Base-by-base conservation (phyloP, 2,113 vertebrate species). In the Nibea coibor region DNA sequence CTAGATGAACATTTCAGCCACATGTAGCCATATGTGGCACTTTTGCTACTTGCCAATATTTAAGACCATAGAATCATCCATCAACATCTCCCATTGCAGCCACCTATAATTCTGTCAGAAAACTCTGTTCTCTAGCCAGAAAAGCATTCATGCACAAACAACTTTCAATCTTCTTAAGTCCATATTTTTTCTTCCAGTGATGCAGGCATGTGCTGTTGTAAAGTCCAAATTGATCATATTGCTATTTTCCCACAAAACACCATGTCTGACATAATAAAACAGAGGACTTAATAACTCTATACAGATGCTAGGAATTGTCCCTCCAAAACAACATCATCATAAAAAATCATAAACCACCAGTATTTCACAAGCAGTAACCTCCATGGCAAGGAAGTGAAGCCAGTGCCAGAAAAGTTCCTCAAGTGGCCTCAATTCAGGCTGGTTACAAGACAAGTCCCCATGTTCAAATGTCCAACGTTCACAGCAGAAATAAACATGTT, bases 271-370 rank as follows among this genome's bases (percentile, higher is more conserved):
- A 66, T 35, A 42, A 66, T 14, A 14, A 35, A 79, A 64, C 42
- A 28, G 12, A 39, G 4, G 17, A 59, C 28, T 59, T 53, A 59
- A 80, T 51, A 28, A 11, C 28, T 58, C 42, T 50, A n/a, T 31
- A 66, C 77, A 65, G 24, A 45, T 78, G n/a, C 14, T 42, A 31
- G 43, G 61, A 57, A 57, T 71, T 43, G 19, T 64, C 48, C 42
- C 19, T 69, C 26, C 4, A 26, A 53, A 59, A 2, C 26, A 31
- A 22, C 19, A 22, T 58, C 35, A 35, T 47, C 0, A 3, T 17
- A 10, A 3, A 66, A 16, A 56, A 45, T 47, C 0, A 3, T 76
- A n/a, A 65, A 45, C 42, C 31, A 35, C 31, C 47, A 20, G 10
- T 54, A 43, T 28, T 64, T 9, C 10, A 54, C 28, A 14, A 35